A percentile compares a stretch with the other conserved stretches of the same genome.
Conservation (phyloP, 2,888 invertebrate genomes). For the Phania funesta region DNA sequence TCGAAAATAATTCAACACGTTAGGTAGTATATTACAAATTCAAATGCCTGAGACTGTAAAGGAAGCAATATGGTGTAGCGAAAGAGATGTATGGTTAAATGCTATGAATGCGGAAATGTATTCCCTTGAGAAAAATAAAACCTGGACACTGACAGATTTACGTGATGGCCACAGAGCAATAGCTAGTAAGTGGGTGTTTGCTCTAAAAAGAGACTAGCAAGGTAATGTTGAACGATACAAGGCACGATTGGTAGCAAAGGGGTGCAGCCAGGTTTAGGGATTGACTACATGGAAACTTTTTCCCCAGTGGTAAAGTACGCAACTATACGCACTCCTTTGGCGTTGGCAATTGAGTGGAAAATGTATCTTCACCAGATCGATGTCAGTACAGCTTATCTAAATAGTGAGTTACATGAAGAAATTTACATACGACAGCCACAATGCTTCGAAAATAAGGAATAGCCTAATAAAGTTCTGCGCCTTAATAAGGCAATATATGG, state of each 20-base stretch:
- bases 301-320: background rate
- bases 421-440: slow-evolving; percentile 62
- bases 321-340: slow-evolving; percentile 55
- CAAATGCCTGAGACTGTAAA: background rate
- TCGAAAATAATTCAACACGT: background rate
- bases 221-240: background rate
- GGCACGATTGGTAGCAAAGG: background rate
- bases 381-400: slow-evolving; percentile 56
- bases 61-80: background rate
- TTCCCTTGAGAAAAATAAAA: background rate
- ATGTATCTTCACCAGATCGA: slow-evolving; percentile 57
- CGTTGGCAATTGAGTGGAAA: slow-evolving; percentile 53
- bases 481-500: background rate
- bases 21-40: background rate
- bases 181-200: background rate
- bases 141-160: background rate
- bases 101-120: background rate
- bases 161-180: background rate
- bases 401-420: slow-evolving; percentile 55
- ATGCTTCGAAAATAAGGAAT: slow-evolving; percentile 17
- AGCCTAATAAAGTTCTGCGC: slow-evolving; percentile 33
- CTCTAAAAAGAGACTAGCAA: background rate
- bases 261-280: background rate
- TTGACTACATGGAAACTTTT: background rate
- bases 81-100: background rate